These are phyloP conservation scores for Metridium senile DNA, from an alignment of 92 coral and sea anemone species.

Conservation along the genomic window DNA sequence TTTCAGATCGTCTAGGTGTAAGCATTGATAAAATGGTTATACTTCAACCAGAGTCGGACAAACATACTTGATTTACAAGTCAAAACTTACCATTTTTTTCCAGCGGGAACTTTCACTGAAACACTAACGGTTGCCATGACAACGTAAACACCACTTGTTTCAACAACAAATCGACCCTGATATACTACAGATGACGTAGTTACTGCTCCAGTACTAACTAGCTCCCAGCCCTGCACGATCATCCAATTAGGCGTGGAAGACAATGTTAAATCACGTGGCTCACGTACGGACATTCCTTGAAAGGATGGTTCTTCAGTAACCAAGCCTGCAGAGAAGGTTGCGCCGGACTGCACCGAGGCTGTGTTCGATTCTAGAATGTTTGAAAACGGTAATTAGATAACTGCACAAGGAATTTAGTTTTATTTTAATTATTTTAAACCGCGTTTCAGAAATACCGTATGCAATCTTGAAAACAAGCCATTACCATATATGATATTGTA, in stretches of 20 bases:
- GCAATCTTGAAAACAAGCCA: too few relatives aligned
- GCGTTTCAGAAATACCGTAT: too few relatives aligned
- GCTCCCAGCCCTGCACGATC: slow-evolving; percentile 38
- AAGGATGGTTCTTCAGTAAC: slow-evolving; percentile 16
- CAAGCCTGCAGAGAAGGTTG: slow-evolving; percentile 43
- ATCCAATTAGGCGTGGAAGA: slow-evolving; percentile 28
- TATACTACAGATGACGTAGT: slow-evolving; percentile 22
- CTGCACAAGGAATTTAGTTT: too few relatives aligned
- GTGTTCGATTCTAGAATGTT: too few relatives aligned
- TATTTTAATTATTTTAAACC: too few relatives aligned
- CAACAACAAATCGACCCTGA: slow-evolving; percentile 50
- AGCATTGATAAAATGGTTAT: too few relatives aligned
- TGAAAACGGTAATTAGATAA: too few relatives aligned
- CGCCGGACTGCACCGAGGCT: too few relatives aligned
- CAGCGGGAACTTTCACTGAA: slow-evolving; percentile 10
- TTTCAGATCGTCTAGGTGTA: too few relatives aligned
- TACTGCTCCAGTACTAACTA: slow-evolving; percentile 13
- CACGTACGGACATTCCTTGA: slow-evolving; percentile 37
- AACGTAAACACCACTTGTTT: slow-evolving; percentile 47
- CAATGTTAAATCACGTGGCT: neutral
- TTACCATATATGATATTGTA: too few relatives aligned
- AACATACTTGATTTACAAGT: too few relatives aligned
- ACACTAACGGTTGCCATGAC: slow-evolving; percentile 21
- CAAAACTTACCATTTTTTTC: slow-evolving; percentile 7
- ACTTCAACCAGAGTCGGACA: too few relatives aligned